Evolutionary conservation across 2,888 invertebrate genomes (phyloP).

Genomic region (Callyntrura sp.): DNA sequence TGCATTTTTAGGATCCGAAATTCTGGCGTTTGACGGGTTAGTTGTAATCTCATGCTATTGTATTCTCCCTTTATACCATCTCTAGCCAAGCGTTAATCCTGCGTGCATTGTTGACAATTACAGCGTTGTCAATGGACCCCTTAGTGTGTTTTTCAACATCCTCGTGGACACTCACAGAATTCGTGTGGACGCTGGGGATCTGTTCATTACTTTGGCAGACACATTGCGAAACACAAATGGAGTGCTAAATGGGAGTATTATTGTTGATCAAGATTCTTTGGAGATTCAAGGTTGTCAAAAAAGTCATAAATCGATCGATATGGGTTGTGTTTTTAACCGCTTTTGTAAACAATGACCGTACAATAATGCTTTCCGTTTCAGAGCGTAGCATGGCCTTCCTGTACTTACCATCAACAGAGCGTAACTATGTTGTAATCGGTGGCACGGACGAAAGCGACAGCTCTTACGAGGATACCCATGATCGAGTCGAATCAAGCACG

Average conservation of each 20-base stretch:
- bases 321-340: constrained; percentile 5
- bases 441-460: constrained; percentile 69
- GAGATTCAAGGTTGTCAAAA: constrained; percentile 82
- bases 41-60: constrained; percentile 81
- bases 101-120: not conserved
- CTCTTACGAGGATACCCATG: constrained; percentile 28
- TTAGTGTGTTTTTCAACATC: constrained; percentile 94
- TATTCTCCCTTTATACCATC: not conserved
- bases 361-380: constrained; percentile 66
- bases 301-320: too few species aligned
- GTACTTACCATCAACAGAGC: constrained; percentile 83
- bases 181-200: constrained; percentile 87
- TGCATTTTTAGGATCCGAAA: constrained; percentile 92
- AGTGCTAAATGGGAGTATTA: constrained; percentile 79
- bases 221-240: constrained; percentile 83
- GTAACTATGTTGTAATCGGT: constrained; percentile 80
- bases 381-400: constrained; percentile 83
- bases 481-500: constrained; percentile 61
- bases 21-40: constrained; percentile 94
- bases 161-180: constrained; percentile 90
- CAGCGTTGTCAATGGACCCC: constrained; percentile 90
- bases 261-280: constrained; percentile 82
- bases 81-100: too few species aligned
- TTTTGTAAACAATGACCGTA: not conserved
- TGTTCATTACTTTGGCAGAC: constrained; percentile 88